A percentile compares a stretch with the other conserved stretches of the same genome.
Evolutionary conservation across 2,113 vertebrate species (phyloP).

Genomic region (Varanus salvator): DNA sequence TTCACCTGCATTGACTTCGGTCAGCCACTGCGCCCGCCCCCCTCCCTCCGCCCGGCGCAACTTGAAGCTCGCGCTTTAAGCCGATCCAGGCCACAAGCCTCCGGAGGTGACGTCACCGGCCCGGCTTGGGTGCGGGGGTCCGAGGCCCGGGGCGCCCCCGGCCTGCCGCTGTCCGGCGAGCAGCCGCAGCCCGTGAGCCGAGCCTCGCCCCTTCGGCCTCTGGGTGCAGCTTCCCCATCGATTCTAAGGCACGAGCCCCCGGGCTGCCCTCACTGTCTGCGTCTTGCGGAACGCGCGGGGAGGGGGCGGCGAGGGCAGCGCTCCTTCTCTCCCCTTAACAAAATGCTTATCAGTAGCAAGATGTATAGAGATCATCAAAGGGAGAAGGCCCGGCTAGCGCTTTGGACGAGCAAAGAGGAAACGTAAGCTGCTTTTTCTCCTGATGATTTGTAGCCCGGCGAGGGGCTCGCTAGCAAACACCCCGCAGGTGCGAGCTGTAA

Average conservation of each 20-base stretch:
- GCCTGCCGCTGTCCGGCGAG: no score
- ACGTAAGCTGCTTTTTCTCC: slow-evolving; percentile 79
- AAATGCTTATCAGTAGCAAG: slow-evolving; percentile 71
- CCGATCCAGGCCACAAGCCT: not conserved
- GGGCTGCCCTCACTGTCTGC: no score
- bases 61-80: not conserved
- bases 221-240: not conserved
- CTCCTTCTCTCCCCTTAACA: not conserved
- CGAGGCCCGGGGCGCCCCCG: no score
- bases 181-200: no score
- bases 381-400: slow-evolving; percentile 71
- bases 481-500: slow-evolving; percentile 83
- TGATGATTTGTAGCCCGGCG: slow-evolving; percentile 81
- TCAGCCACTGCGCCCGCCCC: not conserved
- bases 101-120: not conserved
- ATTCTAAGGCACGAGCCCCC: not conserved
- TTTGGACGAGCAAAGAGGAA: slow-evolving; percentile 71
- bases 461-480: slow-evolving; percentile 79
- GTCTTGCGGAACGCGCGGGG: not conserved
- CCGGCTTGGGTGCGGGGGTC: not conserved
- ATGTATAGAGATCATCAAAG: slow-evolving; percentile 80
- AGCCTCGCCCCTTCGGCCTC: not conserved
- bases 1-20: not conserved
- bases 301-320: slow-evolving; percentile 34
- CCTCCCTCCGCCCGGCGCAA: not conserved